Evolutionary conservation across 2,888 invertebrate genomes (phyloP), one percentile per base, ranked within the genome.

Genomic region (Ametastegia equiseti): DNA sequence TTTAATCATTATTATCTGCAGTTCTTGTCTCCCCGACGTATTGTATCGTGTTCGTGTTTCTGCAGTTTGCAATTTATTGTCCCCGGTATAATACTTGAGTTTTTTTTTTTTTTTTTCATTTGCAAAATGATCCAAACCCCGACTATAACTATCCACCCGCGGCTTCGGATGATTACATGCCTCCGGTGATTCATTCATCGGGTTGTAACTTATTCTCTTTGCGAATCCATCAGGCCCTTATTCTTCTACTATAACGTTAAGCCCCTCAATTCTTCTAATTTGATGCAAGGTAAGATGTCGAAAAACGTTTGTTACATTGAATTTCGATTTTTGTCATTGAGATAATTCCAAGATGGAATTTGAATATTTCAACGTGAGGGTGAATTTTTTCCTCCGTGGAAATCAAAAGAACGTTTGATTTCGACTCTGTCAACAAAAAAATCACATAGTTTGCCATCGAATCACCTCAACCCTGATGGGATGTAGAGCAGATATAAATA

Each of bases 81-180:
- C 63, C 15, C 63, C 6, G 63, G 36, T 33, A 65, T 65, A n/a
- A n/a, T 33, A 71, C 47, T 30, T 71, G 27, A 11, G 71, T 23
- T 47, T 45, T 30, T 65, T 9, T 2, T 65, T 11, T n/a, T 15
- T 6, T 63, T 30, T 15, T 36, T 2, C 2, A 36, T 65, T 36
- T 36, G 13, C 71, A 27, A 15, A 71, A 71, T 71, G 47, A 71
- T 71, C 71, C 69, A 23, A 42, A 13, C 45, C 45, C 47, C 45
- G n/a, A n/a, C n/a, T n/a, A n/a, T n/a, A n/a, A n/a, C n/a, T n/a
- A n/a, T n/a, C n/a, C n/a, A n/a, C 71, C 27, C n/a, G 11, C 45
- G 71, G 47, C 71, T 71, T 45, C 23, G 36, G 9, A 67, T 71
- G 47, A 71, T 71, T 71, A 71, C 71, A 71, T 30, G 71, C 71